A percentile compares a stretch with the other conserved stretches of the same genome.
Evolutionary conservation across 2,888 invertebrate species (phyloP).

Genomic region (Eupithecia tripunctaria): DNA sequence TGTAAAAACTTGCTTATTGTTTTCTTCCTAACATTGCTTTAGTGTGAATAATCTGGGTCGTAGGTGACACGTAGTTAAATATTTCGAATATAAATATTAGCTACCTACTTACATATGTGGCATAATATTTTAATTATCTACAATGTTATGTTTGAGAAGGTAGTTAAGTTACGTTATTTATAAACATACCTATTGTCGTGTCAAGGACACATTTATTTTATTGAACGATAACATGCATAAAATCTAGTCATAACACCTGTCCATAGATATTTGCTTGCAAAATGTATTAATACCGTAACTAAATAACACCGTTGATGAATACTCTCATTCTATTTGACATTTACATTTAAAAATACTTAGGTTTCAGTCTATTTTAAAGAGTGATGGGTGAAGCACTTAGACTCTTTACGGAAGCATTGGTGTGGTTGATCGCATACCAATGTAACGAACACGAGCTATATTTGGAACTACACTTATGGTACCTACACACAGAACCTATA

Average conservation of each 20-base stretch:
- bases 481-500: neutral
- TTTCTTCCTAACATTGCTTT: too few species aligned
- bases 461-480: conserved; percentile 64
- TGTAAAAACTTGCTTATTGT: too few species aligned
- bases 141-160: neutral
- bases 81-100: neutral
- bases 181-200: neutral
- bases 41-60: too few species aligned
- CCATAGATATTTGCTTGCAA: neutral
- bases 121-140: conserved; percentile 1
- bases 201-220: neutral
- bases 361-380: neutral
- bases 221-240: neutral
- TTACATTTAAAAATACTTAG: too few species aligned
- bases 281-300: neutral
- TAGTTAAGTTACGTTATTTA: neutral
- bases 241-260: neutral
- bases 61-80: neutral
- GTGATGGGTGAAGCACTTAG: neutral
- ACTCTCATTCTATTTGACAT: neutral
- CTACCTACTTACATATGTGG: neutral
- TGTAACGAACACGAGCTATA: conserved; percentile 56
- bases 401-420: neutral
- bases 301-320: neutral
- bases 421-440: conserved; percentile 60